These are phyloP conservation scores for Dendrocincla fuliginosa DNA, from an alignment of 2,797 vertebrate genomes.

Conservation along the genomic window DNA sequence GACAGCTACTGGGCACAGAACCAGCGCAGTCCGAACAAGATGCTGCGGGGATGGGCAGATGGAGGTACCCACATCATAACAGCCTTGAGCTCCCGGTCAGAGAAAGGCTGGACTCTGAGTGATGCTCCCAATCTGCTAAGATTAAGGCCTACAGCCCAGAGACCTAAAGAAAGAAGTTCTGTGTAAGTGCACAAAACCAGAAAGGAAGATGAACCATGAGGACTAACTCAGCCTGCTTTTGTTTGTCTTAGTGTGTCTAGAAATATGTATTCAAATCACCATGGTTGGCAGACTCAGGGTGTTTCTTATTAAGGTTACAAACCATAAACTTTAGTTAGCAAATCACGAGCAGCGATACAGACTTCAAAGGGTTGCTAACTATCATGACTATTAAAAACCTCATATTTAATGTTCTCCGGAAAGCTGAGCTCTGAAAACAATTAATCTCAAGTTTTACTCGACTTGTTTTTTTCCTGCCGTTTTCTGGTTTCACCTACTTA, in stretches of 20 bases:
- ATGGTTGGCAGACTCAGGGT: neutral
- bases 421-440: neutral
- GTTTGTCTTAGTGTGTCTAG: neutral
- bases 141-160: neutral
- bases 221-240: neutral
- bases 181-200: neutral
- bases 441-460: neutral
- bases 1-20: neutral
- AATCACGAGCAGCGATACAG: neutral
- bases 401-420: neutral
- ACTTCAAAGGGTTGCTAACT: neutral
- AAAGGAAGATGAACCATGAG: neutral
- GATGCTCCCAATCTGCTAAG: neutral
- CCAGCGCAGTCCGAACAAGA: neutral
- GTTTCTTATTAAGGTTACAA: neutral
- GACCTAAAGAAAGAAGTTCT: neutral
- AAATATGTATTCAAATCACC: neutral
- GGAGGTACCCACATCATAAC: neutral
- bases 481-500: neutral
- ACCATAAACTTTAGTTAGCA: neutral
- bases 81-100: neutral
- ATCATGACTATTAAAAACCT: neutral
- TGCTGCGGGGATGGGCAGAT: accelerated
- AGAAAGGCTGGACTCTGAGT: neutral
- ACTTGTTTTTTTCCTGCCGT: neutral